Conservation (phyloP, 2,888 invertebrate genomes). For the Cybosia mesomella region DNA sequence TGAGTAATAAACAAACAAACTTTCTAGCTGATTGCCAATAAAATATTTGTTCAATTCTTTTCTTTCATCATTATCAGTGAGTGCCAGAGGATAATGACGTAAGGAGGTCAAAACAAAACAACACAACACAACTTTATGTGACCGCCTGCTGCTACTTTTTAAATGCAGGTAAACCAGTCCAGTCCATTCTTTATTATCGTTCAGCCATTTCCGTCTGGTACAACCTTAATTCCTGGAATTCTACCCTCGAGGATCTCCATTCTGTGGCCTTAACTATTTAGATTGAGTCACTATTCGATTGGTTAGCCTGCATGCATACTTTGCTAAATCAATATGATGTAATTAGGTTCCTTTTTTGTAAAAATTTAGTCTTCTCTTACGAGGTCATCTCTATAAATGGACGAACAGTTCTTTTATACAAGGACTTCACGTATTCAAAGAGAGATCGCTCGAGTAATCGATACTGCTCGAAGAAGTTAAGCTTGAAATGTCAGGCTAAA, state of each 20-base stretch:
- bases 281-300: no score
- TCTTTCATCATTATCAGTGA: no score
- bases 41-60: no score
- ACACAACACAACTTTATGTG: no score
- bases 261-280: not conserved
- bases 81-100: not conserved
- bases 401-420: conserved; percentile 11
- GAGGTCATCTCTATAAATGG: conserved; percentile 24
- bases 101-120: not conserved
- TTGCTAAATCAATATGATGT: not conserved
- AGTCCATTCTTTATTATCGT: not conserved
- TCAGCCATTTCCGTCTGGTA: not conserved
- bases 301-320: no score
- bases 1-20: no score
- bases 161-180: not conserved
- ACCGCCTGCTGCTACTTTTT: not conserved
- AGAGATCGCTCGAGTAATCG: not conserved
- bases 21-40: no score
- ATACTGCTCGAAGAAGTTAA: conserved; percentile 22
- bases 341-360: not conserved
- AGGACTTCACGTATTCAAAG: conserved; percentile 24
- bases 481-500: conserved; percentile 17
- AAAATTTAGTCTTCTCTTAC: conserved; percentile 6
- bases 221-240: not conserved
- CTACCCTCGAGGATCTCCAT: not conserved